Evolutionary conservation across 64 coral and sea anemone species (phyloP), one percentile per base, ranked within the genome.

Genomic region (Porites lutea): DNA sequence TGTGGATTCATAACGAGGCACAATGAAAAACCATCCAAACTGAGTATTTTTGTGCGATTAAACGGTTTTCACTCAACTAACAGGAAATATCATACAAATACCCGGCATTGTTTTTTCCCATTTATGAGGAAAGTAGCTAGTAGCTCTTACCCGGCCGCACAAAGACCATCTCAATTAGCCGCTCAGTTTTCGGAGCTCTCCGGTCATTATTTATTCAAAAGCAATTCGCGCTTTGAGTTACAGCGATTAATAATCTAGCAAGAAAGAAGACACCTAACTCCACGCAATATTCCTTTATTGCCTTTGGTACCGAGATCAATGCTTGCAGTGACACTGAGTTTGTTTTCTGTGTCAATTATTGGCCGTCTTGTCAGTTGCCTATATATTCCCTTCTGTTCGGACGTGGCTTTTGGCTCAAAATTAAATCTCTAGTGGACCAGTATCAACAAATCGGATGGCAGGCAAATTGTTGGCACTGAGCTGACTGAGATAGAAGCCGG

Each of bases 131-230:
- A 84, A 68, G 47, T 21, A 22, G 13, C 46, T 68, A 68, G 69
- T 52, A 63, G 20, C 69, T 84, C 63, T 78, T 5, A 10, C 16
- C 15, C 22, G 27, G 63, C 27, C 27, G 0, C 27, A 84, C 81
- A 84, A 69, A 84, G 47, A 62, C 43, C 10, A n/a, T 19, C 48
- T 50, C 81, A 84, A 68, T 84, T 84, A 68, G 63, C 81, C 5
- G 9, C 49, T 69, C 43, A 44, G 58, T 15, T 63, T 69, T 13
- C 12, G 81, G 52, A 21, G 12, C 51, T 78, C 63, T 65, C 16
- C 8, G 15, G n/a, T 65, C 62, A 84, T 84, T 84, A 84, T 52
- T 68, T 68, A 84, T 84, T 84, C 81, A 84, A 18, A 69, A 84
- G 16, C 63, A 68, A 67, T 64, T 65, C 79, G 59, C 79, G 5